Conservation (phyloP, 2,113 vertebrate genomes). For the Sula dactylatra region DNA sequence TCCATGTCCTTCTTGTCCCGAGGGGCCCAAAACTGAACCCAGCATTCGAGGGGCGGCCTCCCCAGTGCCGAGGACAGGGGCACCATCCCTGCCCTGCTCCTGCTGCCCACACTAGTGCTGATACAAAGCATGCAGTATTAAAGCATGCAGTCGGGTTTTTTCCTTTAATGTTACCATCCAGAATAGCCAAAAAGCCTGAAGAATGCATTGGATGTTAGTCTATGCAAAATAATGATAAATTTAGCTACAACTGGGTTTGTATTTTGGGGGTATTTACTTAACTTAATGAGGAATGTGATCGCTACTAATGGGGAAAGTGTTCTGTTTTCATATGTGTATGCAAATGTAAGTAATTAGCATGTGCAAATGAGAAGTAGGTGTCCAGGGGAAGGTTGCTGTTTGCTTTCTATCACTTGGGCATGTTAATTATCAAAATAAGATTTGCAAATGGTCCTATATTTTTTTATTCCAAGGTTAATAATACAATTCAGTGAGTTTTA, state of each 20-base stretch:
- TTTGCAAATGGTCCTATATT: slow-evolving; percentile 19
- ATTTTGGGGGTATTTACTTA: slow-evolving; percentile 54
- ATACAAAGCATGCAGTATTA: background rate
- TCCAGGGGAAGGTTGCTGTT: slow-evolving; percentile 67
- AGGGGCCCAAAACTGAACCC: background rate
- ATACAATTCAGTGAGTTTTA: slow-evolving; percentile 21
- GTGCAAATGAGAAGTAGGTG: slow-evolving; percentile 58
- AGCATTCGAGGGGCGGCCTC: background rate
- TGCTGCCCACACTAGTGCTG: background rate
- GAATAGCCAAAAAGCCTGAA: background rate
- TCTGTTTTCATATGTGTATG: slow-evolving; percentile 47
- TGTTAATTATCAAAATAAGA: slow-evolving; percentile 61
- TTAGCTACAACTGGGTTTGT: background rate
- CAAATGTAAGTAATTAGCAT: slow-evolving; percentile 66
- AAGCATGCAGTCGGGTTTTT: background rate
- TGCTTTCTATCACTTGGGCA: slow-evolving; percentile 41
- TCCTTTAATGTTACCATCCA: background rate
- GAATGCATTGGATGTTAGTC: background rate
- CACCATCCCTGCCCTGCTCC: background rate
- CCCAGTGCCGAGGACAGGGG: background rate
- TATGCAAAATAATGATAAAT: background rate
- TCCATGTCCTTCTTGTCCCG: accelerated
- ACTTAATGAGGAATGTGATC: slow-evolving; percentile 61
- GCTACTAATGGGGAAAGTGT: slow-evolving; percentile 15
- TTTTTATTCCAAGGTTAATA: slow-evolving; percentile 55